Evolutionary conservation across 2,888 invertebrate genomes (phyloP).

Genomic region (Chrysotoxum bicinctum): DNA sequence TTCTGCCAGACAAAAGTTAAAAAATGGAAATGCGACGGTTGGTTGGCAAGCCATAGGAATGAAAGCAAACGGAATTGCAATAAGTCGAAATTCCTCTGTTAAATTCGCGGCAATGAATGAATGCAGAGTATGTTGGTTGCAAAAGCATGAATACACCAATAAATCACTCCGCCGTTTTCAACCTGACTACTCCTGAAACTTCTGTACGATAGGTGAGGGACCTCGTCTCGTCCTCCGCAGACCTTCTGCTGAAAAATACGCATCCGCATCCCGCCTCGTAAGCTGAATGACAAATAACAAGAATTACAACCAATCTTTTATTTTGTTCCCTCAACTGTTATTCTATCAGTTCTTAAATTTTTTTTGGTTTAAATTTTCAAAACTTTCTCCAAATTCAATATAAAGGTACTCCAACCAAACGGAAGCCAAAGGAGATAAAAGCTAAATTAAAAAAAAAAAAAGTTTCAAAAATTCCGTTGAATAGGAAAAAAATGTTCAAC

Average conservation of each 20-base stretch:
- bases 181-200: slow-evolving; percentile 3
- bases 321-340: background rate
- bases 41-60: background rate
- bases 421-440: slow-evolving; percentile 1
- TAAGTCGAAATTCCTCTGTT: slow-evolving; percentile 12
- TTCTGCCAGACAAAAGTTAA: background rate
- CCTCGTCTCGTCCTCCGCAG: background rate
- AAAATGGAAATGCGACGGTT: slow-evolving; percentile 1
- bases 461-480: background rate
- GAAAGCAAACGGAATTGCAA: background rate
- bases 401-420: background rate
- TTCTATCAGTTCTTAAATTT: background rate
- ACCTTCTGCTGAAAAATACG: background rate
- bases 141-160: slow-evolving; percentile 10
- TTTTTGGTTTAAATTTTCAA: background rate
- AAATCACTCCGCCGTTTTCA: slow-evolving; percentile 1
- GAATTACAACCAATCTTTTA: background rate
- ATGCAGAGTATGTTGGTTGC: slow-evolving; percentile 1
- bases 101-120: background rate
- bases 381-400: slow-evolving; percentile 8
- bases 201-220: background rate
- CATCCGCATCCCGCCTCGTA: background rate
- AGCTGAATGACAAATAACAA: background rate
- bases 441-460: slow-evolving; percentile 7
- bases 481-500: background rate